Evolutionary conservation across 2,888 invertebrate species (phyloP), one percentile per base, ranked within the genome.

Genomic region (Tiliacea citrago): DNA sequence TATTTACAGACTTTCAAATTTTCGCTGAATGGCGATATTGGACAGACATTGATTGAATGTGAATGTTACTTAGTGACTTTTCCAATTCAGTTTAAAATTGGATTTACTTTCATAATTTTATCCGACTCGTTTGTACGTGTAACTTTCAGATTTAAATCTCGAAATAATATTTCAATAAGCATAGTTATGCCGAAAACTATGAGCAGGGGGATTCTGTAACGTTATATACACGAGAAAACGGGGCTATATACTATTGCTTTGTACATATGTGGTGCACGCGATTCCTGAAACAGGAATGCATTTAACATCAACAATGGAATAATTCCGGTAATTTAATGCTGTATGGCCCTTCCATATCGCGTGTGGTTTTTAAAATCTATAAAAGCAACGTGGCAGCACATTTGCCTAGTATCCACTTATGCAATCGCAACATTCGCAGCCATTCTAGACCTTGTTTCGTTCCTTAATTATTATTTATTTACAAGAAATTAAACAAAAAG

Each of bases 251-350:
- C 77, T 77, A 89, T 89, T 89, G 88, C 89, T 88, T 85, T 80
- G 84, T 89, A 90, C 88, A 86, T 88, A 86, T 88, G 86, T 85
- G 87, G 83, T 84, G 92, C 95, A 95, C 94, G 95, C 95, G 93
- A 95, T 93, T 92, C 91, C 92, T 89, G 91, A 86, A 91, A 91
- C 89, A 90, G 92, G 94, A 95, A 95, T 94, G 94, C 95, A 95
- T 95, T 95, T 94, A 94, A 92, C 94, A 94, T 92, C 93, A 93
- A 90, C 92, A 89, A 90, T 91, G 93, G 93, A 94, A 94, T 91
- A 94, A 94, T 94, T 94, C 92, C 88, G 90, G 94, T 92, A 94
- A 94, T 94, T 95, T 94, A 93, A 92, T 92, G 92, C 91, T 91
- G 90, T 92, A 89, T 90, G 91, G 89, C 90, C 91, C 89, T 90